phyloP scores from a whole-genome alignment of 2,888 invertebrate genomes.

The Ashinkailepas kermadecensis region DNA sequence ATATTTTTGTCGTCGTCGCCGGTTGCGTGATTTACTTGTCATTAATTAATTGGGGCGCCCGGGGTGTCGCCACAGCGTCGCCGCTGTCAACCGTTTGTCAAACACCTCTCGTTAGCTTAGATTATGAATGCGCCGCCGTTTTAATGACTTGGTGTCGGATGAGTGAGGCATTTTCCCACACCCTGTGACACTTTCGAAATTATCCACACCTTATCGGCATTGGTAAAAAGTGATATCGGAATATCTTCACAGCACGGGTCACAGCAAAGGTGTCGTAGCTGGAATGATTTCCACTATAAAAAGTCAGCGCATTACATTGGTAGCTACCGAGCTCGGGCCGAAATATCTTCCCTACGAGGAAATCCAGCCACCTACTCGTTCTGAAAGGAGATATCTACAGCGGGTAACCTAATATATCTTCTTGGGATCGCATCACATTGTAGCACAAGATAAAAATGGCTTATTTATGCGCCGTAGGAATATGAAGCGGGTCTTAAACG shows the following conservation, averaged over 20 bases:
- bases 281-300: neutral
- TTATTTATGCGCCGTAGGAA: neutral
- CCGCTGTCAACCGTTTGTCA: neutral
- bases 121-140: neutral
- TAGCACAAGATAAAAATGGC: neutral
- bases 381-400: neutral
- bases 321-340: neutral
- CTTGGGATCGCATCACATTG: neutral
- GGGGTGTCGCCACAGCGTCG: neutral
- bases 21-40: constrained; percentile 13
- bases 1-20: neutral
- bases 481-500: neutral
- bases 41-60: neutral
- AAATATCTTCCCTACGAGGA: neutral
- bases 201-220: neutral
- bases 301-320: neutral
- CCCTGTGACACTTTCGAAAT: neutral
- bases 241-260: neutral
- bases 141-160: neutral
- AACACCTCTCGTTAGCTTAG: constrained; percentile 6
- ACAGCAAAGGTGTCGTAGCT: neutral
- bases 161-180: constrained; percentile 15
- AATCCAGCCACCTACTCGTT: neutral
- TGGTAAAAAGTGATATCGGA: neutral
- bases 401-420: neutral